Evolutionary conservation across 1,140 invertebrate genomes (phyloP).

Genomic region (Bursaphelenchus mucronatus): DNA sequence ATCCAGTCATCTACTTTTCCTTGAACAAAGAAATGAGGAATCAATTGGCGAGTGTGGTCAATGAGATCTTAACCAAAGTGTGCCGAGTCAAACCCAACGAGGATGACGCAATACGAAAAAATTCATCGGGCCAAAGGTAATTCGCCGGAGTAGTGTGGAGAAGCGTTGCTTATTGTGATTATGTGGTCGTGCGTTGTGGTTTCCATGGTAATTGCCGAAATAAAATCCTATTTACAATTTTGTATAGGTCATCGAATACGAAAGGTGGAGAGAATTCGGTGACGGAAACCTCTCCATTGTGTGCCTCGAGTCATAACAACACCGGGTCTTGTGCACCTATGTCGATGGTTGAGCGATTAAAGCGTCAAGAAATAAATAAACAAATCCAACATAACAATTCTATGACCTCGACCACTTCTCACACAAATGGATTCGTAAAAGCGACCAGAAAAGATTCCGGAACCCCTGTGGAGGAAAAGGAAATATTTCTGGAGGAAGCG

Average conservation of each 20-base stretch:
- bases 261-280: constrained; percentile 18
- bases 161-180: constrained; percentile 12
- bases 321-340: neutral
- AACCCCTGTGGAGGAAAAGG: neutral
- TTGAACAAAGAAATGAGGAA: constrained; percentile 55
- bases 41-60: constrained; percentile 36
- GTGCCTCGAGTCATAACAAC: constrained; percentile 15
- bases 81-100: constrained; percentile 35
- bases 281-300: constrained; percentile 13
- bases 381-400: constrained; percentile 6
- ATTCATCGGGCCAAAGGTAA: constrained; percentile 23
- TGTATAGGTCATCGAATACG: constrained; percentile 16
- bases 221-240: neutral
- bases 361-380: constrained; percentile 2
- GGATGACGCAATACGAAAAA: constrained; percentile 15
- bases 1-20: constrained; percentile 38
- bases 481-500: neutral
- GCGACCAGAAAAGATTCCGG: neutral
- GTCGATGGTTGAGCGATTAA: constrained; percentile 3
- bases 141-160: constrained; percentile 10
- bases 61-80: constrained; percentile 34
- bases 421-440: constrained; percentile 2
- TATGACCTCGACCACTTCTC: neutral
- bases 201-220: neutral
- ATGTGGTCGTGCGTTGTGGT: constrained; percentile 4